Evolutionary conservation across 2,888 invertebrate species (phyloP).

Genomic region (Nipponacmea schrenckii): DNA sequence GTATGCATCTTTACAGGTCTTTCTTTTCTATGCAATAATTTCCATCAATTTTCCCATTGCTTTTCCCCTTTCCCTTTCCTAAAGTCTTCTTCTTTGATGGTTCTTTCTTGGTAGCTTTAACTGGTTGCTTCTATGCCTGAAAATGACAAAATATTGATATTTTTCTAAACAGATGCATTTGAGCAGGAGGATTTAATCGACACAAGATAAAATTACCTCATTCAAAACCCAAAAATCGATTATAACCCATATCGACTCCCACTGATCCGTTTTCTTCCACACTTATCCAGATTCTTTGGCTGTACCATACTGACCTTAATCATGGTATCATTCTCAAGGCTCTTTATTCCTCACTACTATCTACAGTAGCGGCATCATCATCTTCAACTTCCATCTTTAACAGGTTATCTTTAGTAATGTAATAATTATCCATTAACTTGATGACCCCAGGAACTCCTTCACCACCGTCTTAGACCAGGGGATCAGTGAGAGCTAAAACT

Average conservation of each 20-base stretch:
- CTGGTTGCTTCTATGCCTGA: too few relatives aligned
- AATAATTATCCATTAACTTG: constrained; percentile 83
- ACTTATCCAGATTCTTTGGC: background rate
- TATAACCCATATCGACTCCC: too few relatives aligned
- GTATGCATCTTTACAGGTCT: too few relatives aligned
- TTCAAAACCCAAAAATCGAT: too few relatives aligned
- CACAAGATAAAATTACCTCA: too few relatives aligned
- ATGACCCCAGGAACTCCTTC: constrained; percentile 81
- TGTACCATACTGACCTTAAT: constrained; percentile 75
- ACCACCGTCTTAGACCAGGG: constrained; percentile 77
- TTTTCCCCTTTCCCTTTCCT: background rate
- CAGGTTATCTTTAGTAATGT: constrained; percentile 82
- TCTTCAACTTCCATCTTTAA: constrained; percentile 41
- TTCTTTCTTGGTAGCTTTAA: background rate
- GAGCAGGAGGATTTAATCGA: too few relatives aligned
- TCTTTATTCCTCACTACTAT: constrained; percentile 49
- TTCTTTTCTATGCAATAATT: too few relatives aligned
- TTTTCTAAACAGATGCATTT: too few relatives aligned
- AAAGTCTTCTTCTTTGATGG: background rate
- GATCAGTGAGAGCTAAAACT: constrained; percentile 82
- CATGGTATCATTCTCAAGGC: constrained; percentile 78
- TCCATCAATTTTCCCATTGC: background rate
- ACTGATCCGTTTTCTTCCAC: too few relatives aligned
- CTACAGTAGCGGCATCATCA: constrained; percentile 27
- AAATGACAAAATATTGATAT: too few relatives aligned